Evolutionary conservation across 1,140 invertebrate species (phyloP).

Genomic region (Pogonognathellus flavescens): DNA sequence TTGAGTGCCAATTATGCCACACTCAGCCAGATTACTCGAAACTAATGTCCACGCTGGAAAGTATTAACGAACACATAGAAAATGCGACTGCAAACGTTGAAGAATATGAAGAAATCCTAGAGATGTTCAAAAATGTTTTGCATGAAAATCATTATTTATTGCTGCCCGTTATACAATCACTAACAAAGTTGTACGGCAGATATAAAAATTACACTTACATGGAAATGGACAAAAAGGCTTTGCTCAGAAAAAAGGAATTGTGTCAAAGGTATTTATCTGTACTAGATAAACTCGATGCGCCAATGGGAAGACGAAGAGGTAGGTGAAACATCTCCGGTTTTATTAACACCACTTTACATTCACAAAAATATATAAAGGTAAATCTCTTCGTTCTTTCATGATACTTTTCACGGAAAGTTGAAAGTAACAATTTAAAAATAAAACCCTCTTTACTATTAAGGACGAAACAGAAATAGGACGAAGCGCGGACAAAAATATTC

Average conservation of each 20-base stretch:
- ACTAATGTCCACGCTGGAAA: background rate
- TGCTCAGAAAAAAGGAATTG: conserved; percentile 16
- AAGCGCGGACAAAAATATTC: no score
- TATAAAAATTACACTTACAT: background rate
- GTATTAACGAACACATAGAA: background rate
- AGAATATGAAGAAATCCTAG: conserved; percentile 1
- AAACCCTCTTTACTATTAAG: no score
- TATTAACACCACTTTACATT: background rate
- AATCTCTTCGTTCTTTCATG: no score
- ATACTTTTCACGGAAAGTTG: background rate
- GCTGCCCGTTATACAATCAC: conserved; percentile 2
- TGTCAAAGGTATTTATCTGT: background rate
- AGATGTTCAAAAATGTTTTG: conserved; percentile 4
- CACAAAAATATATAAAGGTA: no score
- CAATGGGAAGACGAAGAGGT: conserved; percentile 26
- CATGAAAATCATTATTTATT: conserved; percentile 25
- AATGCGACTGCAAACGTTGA: background rate
- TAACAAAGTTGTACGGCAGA: conserved; percentile 10
- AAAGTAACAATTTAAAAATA: no score
- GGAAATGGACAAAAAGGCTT: background rate
- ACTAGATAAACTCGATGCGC: conserved; percentile 12
- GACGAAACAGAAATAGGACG: no score
- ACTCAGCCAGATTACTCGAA: background rate
- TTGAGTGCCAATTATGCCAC: conserved; percentile 19
- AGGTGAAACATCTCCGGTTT: background rate